Conservation (phyloP, 2,797 vertebrate species). For the Limosa lapponica region DNA sequence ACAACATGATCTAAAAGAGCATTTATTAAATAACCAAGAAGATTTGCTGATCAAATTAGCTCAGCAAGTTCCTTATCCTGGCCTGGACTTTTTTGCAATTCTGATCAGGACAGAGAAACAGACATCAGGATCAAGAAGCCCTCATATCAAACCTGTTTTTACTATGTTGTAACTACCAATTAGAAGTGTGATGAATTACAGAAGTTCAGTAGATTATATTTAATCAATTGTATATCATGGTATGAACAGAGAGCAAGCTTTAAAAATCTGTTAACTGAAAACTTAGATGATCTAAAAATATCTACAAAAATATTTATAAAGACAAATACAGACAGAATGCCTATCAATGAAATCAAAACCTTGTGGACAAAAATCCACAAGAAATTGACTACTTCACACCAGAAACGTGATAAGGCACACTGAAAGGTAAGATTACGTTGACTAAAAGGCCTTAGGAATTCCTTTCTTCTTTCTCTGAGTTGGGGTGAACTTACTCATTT, state of each 20-base stretch:
- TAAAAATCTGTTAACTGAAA: neutral
- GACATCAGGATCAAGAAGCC: neutral
- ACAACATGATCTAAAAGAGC: neutral
- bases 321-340: neutral
- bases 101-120: neutral
- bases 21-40: neutral
- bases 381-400: neutral
- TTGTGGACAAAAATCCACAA: neutral
- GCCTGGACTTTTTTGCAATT: neutral
- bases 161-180: neutral
- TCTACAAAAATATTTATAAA: neutral
- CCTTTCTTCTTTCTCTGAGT: neutral
- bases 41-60: neutral
- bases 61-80: neutral
- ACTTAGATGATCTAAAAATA: neutral
- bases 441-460: neutral
- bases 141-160: neutral
- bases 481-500: neutral
- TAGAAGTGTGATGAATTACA: neutral
- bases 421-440: neutral
- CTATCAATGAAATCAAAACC: neutral
- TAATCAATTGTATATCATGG: neutral
- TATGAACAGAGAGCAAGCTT: neutral
- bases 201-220: neutral
- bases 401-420: fast-evolving